Conservation (phyloP, 2,113 vertebrate genomes). For the Pagrus major region DNA sequence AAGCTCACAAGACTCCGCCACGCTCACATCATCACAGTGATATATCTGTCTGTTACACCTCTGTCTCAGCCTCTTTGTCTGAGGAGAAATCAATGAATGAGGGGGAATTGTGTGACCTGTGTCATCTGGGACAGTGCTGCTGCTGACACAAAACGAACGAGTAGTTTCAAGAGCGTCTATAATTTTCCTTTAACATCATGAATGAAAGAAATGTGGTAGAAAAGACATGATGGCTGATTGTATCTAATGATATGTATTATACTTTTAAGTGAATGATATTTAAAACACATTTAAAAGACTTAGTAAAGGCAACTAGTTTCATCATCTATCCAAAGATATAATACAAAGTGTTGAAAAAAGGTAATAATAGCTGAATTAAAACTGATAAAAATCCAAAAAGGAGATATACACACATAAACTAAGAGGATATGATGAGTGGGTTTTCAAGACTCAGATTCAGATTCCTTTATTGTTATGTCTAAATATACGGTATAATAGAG, state of each 20-base stretch:
- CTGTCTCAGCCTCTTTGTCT: conserved; percentile 44
- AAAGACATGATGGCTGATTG: not conserved
- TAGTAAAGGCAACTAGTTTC: not conserved
- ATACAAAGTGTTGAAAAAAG: not conserved
- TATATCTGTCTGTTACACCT: conserved; percentile 40
- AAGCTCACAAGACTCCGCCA: conserved; percentile 23
- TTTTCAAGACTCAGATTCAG: no score
- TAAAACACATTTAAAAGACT: not conserved
- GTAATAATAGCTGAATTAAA: no score
- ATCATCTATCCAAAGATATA: not conserved
- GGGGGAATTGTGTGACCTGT: conserved; percentile 14
- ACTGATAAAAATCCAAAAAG: not conserved
- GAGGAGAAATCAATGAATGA: conserved; percentile 52
- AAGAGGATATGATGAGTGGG: not conserved
- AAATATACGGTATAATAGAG: no score
- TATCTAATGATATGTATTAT: not conserved
- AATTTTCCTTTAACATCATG: not conserved
- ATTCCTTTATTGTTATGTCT: no score
- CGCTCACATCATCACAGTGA: conserved; percentile 51
- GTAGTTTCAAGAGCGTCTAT: not conserved
- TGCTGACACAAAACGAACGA: conserved; percentile 29
- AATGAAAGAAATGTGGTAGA: not conserved
- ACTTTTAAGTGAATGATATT: not conserved
- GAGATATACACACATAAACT: not conserved
- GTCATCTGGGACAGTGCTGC: conserved; percentile 33